A percentile compares a stretch with the other conserved stretches of the same genome.
phyloP scores from a whole-genome alignment of 1,140 invertebrate species.

The Zaprionus kolodkinae region DNA sequence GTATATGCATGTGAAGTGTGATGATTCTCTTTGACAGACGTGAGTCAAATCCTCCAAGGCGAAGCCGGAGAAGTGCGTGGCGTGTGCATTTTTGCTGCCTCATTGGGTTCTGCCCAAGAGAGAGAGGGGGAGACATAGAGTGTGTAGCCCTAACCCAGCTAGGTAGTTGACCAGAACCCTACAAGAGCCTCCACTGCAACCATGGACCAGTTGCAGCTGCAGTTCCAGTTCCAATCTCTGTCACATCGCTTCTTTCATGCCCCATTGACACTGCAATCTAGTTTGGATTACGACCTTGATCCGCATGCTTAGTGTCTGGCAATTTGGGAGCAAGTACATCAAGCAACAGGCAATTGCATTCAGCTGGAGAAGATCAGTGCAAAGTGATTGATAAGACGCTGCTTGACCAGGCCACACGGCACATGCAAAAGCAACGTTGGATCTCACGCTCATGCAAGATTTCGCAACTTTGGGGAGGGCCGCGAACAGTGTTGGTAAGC shows the following conservation, averaged over 20 bases:
- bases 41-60: constrained; percentile 69
- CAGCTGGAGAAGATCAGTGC: constrained; percentile 32
- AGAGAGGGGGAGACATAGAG: not conserved
- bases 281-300: constrained; percentile 38
- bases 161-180: not conserved
- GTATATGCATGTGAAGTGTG: constrained; percentile 8
- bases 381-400: constrained; percentile 68
- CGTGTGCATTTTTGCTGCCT: constrained; percentile 44
- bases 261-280: constrained; percentile 36
- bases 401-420: constrained; percentile 10
- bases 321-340: constrained; percentile 45
- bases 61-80: constrained; percentile 69
- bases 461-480: constrained; percentile 41
- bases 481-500: constrained; percentile 69
- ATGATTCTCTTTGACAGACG: constrained; percentile 63
- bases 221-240: not conserved
- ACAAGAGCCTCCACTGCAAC: not conserved
- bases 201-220: not conserved
- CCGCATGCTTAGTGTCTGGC: constrained; percentile 46
- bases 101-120: constrained; percentile 17
- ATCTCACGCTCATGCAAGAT: constrained; percentile 51
- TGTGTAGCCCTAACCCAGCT: not conserved
- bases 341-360: constrained; percentile 21
- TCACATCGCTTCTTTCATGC: constrained; percentile 34
- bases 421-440: constrained; percentile 58